Percentiles rank a stretch among this genome's conserved stretches.
These are phyloP conservation scores for Phataginus tricuspis DNA, from an alignment of 2,797 vertebrate species.

Conservation along the genomic window DNA sequence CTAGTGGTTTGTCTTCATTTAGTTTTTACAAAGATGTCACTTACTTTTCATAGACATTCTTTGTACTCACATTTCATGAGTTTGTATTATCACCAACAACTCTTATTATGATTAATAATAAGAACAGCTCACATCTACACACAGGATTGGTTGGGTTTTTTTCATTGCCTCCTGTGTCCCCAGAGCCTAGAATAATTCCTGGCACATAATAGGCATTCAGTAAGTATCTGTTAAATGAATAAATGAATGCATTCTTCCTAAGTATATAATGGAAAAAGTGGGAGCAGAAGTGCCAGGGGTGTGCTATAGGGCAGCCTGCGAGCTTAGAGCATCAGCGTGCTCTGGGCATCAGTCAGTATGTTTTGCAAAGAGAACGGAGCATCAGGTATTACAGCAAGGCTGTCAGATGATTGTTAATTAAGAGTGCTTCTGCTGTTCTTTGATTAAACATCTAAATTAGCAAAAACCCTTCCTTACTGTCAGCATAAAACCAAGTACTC, in stretches of 20 bases:
- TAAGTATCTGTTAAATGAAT: conserved; percentile 2
- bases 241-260: background rate
- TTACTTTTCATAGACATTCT: conserved; percentile 12
- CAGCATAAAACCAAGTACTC: background rate
- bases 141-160: background rate
- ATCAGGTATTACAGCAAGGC: background rate
- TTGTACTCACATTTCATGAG: background rate
- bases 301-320: background rate
- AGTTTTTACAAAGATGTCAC: background rate
- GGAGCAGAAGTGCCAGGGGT: background rate
- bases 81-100: background rate
- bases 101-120: background rate
- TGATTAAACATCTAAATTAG: conserved; percentile 29
- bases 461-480: background rate
- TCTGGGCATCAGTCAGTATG: too few species aligned
- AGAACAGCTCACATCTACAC: background rate
- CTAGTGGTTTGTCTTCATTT: background rate
- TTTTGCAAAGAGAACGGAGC: background rate
- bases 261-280: background rate
- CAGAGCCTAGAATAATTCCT: background rate
- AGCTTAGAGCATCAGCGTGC: background rate
- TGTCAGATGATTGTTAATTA: background rate
- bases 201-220: background rate
- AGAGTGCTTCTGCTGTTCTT: background rate
- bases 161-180: background rate